Conservation (phyloP, 35 echinoderm and acorn worm genomes). For the Acanthaster planci region DNA sequence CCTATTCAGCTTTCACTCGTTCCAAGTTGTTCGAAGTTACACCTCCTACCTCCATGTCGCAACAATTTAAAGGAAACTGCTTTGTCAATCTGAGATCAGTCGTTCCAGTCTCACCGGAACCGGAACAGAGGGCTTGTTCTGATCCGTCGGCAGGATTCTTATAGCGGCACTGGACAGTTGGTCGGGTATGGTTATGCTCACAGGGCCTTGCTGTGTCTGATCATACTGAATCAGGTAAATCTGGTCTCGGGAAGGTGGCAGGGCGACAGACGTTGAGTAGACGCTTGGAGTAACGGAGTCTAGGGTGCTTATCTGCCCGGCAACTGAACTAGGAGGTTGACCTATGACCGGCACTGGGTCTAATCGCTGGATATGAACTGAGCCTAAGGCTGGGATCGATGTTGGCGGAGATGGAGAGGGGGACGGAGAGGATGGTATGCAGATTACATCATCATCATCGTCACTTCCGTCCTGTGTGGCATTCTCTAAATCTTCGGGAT, state of each 20-base stretch:
- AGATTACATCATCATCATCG: not conserved
- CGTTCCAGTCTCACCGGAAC: slow-evolving; percentile 10
- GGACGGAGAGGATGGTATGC: not conserved
- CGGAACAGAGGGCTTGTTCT: not conserved
- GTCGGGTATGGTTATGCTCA: not conserved
- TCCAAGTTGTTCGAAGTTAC: no score
- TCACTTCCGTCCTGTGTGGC: not conserved
- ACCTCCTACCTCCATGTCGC: no score
- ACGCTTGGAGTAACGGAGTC: not conserved
- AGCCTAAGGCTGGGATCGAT: not conserved
- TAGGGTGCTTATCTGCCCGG: not conserved
- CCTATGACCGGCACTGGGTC: not conserved
- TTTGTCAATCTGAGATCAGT: no score
- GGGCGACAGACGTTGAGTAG: not conserved
- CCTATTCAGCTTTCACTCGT: no score
- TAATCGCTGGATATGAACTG: slow-evolving; percentile 15
- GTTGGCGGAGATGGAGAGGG: not conserved
- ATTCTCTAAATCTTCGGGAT: not conserved
- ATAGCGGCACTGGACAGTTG: not conserved
- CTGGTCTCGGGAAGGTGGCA: not conserved
- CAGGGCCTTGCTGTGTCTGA: not conserved
- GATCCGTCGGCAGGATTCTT: not conserved
- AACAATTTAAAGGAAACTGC: no score
- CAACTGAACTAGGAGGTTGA: not conserved
- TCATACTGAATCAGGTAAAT: slow-evolving; percentile 7